These are phyloP conservation scores for Erethizon dorsatum DNA, from an alignment of 2,797 vertebrate species.

Conservation along the genomic window DNA sequence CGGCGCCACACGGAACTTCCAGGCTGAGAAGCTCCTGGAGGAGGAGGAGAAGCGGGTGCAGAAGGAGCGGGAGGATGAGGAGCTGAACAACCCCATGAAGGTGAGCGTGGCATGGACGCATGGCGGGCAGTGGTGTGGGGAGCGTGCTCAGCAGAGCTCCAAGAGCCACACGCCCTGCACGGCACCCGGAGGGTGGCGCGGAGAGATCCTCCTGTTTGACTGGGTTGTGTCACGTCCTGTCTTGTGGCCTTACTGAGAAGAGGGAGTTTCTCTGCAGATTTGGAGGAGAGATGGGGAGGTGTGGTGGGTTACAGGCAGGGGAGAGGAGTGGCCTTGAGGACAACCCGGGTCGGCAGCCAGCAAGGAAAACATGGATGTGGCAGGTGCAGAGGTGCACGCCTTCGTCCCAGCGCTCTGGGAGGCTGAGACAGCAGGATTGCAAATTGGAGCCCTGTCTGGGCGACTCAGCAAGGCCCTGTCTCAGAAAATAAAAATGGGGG, in stretches of 20 bases:
- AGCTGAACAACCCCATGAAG: slow-evolving; percentile 99
- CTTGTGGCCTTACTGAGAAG: neutral
- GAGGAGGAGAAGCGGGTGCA: slow-evolving; percentile 96
- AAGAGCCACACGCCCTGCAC: neutral
- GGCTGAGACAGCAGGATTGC: neutral
- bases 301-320: neutral
- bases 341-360: neutral
- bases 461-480: neutral
- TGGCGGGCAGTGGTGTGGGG: neutral
- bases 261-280: neutral
- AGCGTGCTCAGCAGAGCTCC: too few relatives aligned
- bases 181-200: neutral
- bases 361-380: neutral
- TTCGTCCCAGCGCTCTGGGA: neutral
- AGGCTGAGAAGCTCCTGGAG: slow-evolving; percentile 97
- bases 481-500: neutral
- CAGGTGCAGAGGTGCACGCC: neutral
- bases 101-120: slow-evolving; percentile 75
- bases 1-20: slow-evolving; percentile 97
- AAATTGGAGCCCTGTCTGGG: neutral
- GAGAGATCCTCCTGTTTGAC: neutral
- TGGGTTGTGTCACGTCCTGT: neutral
- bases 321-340: neutral
- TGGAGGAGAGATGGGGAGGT: neutral
- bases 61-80: slow-evolving; percentile 97